Evolutionary conservation across 1,140 invertebrate genomes (phyloP), one percentile per base, ranked within the genome.

Genomic region (Zaprionus nigranus): DNA sequence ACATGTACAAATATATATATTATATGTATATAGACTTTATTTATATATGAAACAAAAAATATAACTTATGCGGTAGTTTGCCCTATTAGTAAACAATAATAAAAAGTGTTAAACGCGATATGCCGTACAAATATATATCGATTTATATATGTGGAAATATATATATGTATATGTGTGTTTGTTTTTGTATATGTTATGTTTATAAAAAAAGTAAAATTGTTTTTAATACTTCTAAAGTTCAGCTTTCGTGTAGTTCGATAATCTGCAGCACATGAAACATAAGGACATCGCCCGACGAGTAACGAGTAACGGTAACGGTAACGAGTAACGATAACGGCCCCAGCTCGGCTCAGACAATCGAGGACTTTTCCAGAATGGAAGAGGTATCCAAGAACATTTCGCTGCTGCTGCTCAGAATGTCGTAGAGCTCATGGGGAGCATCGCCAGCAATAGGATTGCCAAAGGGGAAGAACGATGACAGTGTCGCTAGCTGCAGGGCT

Each of bases 401-500:
- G 28, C 74, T 91, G 69, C 92, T 93, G 64, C 73, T 77, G 60
- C 80, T 91, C 34, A 93, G 71, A 13, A 93, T 91, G 46, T 93
- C 92, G 54, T 86, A 84, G 6, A 93, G 65, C 64, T 92, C 88
- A 30, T 92, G 87, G n/a, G 87, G 84, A 13, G 91, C 82, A 70
- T 93, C 86, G 6, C 92, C 83, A 15, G 78, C 78, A 66, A 90
- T 85, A 57, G 91, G 90, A 62, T 74, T 82, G 22, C 91, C 92
- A 75, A 94, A 94, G 17, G 94, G 94, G 79, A 93, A 94, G 78
- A 94, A 94, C 57, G 93, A 93, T n/a, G 93, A 93, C 0, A 94
- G 92, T 5, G 82, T 81, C 15, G 92, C 88, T 13, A 77, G 59
- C 62, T 73, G 75, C 66, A 82, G 20, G 7, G 68, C 43, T 3